Conservation (phyloP, 2,888 invertebrate genomes). For the Abrostola tripartita region DNA sequence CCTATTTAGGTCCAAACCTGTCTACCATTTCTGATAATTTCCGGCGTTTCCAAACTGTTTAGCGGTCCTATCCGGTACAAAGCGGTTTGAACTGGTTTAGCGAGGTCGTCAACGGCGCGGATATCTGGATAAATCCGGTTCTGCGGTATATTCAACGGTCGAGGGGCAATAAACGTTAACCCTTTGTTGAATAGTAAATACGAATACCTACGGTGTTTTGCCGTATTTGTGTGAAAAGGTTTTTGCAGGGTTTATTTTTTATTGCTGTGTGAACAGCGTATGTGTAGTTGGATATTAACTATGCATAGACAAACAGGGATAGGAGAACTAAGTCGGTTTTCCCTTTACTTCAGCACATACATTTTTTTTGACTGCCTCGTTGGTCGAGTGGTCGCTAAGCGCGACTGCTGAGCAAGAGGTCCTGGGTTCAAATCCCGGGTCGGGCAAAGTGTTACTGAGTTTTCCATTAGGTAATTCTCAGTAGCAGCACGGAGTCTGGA, state of each 20-base stretch:
- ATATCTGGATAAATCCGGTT: constrained; percentile 59
- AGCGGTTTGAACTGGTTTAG: constrained; percentile 51
- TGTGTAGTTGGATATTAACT: constrained; percentile 43
- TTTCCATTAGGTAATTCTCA: too few species aligned
- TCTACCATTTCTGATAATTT: constrained; percentile 46
- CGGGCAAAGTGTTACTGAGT: too few species aligned
- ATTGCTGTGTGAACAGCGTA: constrained; percentile 27
- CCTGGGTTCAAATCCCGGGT: too few species aligned
- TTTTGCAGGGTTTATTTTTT: constrained; percentile 47
- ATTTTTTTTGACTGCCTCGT: too few species aligned
- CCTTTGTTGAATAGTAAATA: constrained; percentile 61
- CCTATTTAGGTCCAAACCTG: constrained; percentile 10
- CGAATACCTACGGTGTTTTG: constrained; percentile 40
- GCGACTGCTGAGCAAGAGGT: too few species aligned
- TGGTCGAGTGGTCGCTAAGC: too few species aligned
- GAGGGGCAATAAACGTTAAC: constrained; percentile 57
- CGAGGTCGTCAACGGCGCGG: constrained; percentile 28
- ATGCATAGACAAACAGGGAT: constrained; percentile 23
- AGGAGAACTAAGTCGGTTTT: constrained; percentile 3
- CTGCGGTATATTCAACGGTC: constrained; percentile 51
- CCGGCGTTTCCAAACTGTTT: constrained; percentile 51
- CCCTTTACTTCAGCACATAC: not conserved
- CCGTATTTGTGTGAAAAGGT: constrained; percentile 37
- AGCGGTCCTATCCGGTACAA: constrained; percentile 40
- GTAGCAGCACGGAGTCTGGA: too few species aligned